Percentiles rank a stretch among this genome's conserved stretches.
Evolutionary conservation across 2,797 vertebrate species (phyloP).

Genomic region (Hylomyscus alleni): DNA sequence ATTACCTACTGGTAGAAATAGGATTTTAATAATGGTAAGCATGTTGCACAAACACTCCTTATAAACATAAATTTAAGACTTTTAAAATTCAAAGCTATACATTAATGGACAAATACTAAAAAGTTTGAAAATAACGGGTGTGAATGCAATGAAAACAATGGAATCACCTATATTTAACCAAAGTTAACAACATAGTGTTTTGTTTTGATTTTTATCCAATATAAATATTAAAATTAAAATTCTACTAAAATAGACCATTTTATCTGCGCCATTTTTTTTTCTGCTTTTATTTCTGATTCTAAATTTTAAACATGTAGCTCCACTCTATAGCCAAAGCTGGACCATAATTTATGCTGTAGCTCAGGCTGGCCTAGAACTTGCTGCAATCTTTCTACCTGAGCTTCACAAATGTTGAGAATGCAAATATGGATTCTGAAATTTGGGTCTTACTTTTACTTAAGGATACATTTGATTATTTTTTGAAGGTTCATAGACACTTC

Average conservation of each 20-base stretch:
- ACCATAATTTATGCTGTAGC: not conserved
- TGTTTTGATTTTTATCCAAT: not conserved
- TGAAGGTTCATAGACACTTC: not conserved
- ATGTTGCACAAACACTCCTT: not conserved
- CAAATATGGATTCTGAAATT: not conserved
- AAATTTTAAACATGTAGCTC: not conserved
- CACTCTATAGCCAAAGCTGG: not conserved
- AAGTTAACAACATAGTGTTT: not conserved
- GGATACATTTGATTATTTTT: constrained; percentile 20
- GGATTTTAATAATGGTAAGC: not conserved
- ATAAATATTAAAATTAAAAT: not conserved
- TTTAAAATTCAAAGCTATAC: not conserved
- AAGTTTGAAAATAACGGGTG: not conserved
- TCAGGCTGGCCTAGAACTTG: not conserved
- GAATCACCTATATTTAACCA: not conserved
- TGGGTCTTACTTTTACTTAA: not conserved
- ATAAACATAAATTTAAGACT: not conserved
- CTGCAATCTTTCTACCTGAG: not conserved
- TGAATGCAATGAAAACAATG: not conserved
- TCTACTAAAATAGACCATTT: not conserved
- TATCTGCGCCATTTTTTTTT: not conserved
- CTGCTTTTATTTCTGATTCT: not conserved
- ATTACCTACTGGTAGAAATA: not conserved
- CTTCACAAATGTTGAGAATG: not conserved
- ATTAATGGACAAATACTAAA: constrained; percentile 5